Percentiles rank a stretch among this genome's conserved stretches.
phyloP scores from a whole-genome alignment of 2,797 vertebrate species.

The Acrossocheilus wenchowensis region DNA sequence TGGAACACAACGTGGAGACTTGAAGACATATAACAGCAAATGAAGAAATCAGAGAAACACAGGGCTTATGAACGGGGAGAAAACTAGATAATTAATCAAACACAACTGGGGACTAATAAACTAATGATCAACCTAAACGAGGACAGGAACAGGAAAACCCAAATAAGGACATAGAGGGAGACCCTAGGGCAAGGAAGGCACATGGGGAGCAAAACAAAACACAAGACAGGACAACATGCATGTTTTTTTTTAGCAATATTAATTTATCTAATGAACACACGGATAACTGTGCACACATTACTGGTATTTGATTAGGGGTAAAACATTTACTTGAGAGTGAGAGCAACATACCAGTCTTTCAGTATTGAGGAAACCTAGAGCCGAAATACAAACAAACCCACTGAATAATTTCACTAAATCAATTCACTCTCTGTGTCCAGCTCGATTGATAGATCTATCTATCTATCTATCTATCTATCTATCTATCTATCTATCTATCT shows the following conservation, averaged over 20 bases:
- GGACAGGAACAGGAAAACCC: too few species aligned
- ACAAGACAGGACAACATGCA: not conserved
- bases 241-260: not conserved
- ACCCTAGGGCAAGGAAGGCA: too few species aligned
- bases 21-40: too few species aligned
- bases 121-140: too few species aligned
- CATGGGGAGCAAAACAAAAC: too few species aligned
- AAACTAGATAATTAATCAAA: too few species aligned
- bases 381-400: constrained; percentile 8
- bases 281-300: not conserved
- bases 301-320: constrained; percentile 6
- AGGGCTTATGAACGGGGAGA: too few species aligned
- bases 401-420: constrained; percentile 4
- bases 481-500: not conserved
- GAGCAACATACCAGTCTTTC: not conserved
- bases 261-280: not conserved
- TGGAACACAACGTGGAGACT: too few species aligned
- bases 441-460: not conserved
- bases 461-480: constrained; percentile 11
- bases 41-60: too few species aligned
- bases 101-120: too few species aligned
- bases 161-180: too few species aligned
- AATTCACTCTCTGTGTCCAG: not conserved
- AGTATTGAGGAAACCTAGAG: not conserved
- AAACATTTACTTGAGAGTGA: constrained; percentile 25